Evolutionary conservation across 2,888 invertebrate species (phyloP).

Genomic region (Lymantria dispar): DNA sequence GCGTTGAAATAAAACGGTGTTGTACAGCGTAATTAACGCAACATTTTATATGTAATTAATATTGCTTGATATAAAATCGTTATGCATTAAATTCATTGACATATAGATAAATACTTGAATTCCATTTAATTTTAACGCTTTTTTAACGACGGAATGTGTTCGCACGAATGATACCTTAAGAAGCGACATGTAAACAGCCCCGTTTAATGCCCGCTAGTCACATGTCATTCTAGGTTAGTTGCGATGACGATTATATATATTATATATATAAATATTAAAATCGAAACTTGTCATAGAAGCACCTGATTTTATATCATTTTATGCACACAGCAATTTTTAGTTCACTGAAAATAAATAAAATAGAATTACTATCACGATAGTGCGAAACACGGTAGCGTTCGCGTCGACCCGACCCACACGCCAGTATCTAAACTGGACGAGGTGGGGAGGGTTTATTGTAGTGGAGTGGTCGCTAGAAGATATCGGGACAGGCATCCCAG

Average conservation of each 20-base stretch:
- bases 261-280: slow-evolving; percentile 29
- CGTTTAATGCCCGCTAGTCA: slow-evolving; percentile 38
- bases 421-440: slow-evolving; percentile 5
- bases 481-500: slow-evolving; percentile 96
- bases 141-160: slow-evolving; percentile 12
- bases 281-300: slow-evolving; percentile 46
- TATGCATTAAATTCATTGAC: too few relatives aligned
- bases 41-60: too few relatives aligned
- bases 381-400: not conserved
- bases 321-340: slow-evolving; percentile 20
- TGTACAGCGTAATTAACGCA: too few relatives aligned
- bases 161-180: too few relatives aligned
- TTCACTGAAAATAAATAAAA: not conserved
- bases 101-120: too few relatives aligned
- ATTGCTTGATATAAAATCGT: too few relatives aligned
- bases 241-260: slow-evolving; percentile 34
- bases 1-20: too few relatives aligned
- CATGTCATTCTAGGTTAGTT: slow-evolving; percentile 44
- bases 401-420: slow-evolving; percentile 12
- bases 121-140: too few relatives aligned
- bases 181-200: too few relatives aligned
- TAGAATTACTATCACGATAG: not conserved
- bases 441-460: not conserved
- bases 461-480: slow-evolving; percentile 83
- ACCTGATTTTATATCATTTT: slow-evolving; percentile 42